Conservation (phyloP, 2,797 vertebrate genomes). For the Clangula hyemalis region DNA sequence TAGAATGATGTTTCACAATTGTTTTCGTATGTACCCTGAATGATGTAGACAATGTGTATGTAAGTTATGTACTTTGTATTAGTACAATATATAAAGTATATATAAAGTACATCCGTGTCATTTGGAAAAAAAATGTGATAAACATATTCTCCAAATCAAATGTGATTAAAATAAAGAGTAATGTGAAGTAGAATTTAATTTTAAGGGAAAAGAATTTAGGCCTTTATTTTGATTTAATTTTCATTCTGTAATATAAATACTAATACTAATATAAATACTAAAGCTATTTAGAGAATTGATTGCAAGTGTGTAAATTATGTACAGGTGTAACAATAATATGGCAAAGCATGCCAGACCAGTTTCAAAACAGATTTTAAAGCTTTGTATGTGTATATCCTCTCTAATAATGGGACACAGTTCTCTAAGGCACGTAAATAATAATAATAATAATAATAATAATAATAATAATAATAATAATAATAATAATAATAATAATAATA, state of each 20-base stretch:
- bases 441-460: not conserved
- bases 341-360: fast-evolving
- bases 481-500: not conserved
- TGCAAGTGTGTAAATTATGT: not conserved
- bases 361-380: not conserved
- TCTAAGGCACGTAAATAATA: not conserved
- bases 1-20: not conserved
- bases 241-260: not conserved
- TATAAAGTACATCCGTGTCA: not conserved
- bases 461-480: not conserved
- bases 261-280: not conserved
- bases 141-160: not conserved
- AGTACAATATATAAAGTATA: too few species aligned
- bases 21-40: not conserved
- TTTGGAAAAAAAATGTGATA: not conserved
- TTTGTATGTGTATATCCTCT: not conserved
- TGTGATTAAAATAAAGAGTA: not conserved
- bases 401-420: not conserved
- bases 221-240: not conserved
- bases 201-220: not conserved
- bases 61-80: not conserved
- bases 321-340: not conserved
- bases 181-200: not conserved
- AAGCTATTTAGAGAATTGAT: not conserved
- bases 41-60: not conserved